Base-by-base conservation (phyloP, 2,113 vertebrate species). In the Chloroceryle aenea region DNA sequence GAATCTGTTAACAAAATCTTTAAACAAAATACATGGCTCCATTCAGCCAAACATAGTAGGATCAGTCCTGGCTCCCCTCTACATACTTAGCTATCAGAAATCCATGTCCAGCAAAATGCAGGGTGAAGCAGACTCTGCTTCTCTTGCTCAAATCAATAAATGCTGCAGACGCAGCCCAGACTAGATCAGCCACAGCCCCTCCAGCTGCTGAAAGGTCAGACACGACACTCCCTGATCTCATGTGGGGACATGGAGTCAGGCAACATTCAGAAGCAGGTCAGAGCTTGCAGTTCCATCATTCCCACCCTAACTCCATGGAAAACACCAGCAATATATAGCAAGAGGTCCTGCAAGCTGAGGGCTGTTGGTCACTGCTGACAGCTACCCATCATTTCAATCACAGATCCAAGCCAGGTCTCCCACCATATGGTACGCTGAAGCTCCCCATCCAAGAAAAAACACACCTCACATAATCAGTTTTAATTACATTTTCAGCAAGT, bases 111-210 rank as follows among this genome's bases (percentile, higher is more conserved):
- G 52, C 74, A 80, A 71, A 45, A 30, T n/a, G 11, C 71, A 77
- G 30, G 42, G 47, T 4, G 1, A 42, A 85, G 38, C 3, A 53
- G 27, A 26, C 52, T 76, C 80, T 62, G 22, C 13, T 52, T 66
- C 73, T 72, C 76, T 79, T 82, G 66, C 84, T 88, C 77, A 81
- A 55, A 34, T 14, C 93, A 84, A 67, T 69, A 76, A 93, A 80
- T 26, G 27, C 67, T 64, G 55, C 53, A 81, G 83, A 86, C 6
- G 6, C 55, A 62, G 50, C 43, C 26, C 55, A 45, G 47, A 12
- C 14, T 20, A 7, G 4, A 34, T 71, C 72, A 94, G 76, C 88
- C 64, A 45, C 92, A 87, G 36, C 29, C 61, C 29, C 64, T 55
- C 53, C 75, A 32, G 55, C 55, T 85, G 43, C 26, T 11, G 16